Base-by-base conservation (phyloP, 2,888 invertebrate species). In the Ametastegia equiseti region DNA sequence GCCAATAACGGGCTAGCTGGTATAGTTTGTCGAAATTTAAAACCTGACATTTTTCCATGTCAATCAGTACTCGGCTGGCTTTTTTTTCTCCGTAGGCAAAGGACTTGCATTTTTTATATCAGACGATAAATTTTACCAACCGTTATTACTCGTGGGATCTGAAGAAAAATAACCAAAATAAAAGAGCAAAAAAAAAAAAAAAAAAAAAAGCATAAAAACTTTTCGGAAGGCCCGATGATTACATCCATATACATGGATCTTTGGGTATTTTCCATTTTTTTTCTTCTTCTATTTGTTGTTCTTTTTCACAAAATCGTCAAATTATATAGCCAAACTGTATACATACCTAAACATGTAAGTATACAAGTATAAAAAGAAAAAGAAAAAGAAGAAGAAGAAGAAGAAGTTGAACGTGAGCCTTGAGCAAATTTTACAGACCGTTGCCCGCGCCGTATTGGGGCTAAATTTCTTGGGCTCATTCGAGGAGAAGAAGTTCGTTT, bases 11-110 rank as follows among this genome's bases (percentile, higher is more conserved):
- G 39, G 3, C 4, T 60, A 9, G 23, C 42, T 45, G 42, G 13
- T 19, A 27, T 19, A 30, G 9, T 13, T 27, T 19, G 36, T 13
- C n/a, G 36, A 75, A 75, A 54, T 75, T 23, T 75, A 54, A 75
- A 75, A n/a, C 15, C 54, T 75, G 50, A 54, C 50, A 75, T 36
- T 75, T 75, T 54, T 33, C 15, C 19, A 30, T 54, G 75, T 75
- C 75, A 75, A 75, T 75, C 75, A 36, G 36, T 3, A 30, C 15
- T 23, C n/a, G 2, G 54, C 54, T 54, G 23, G 19, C 39, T 19
- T n/a, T 69, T 11, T 6, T 54, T 11, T 54, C 54, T 54, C 9
- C 54, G 9, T 9, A 19, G 9, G 69, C 27, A 36, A 69, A 42
- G 36, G 42, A 42, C 67, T 36, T 42, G 67, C 11, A n/a, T 65